Evolutionary conservation across 2,113 vertebrate species (phyloP).

Genomic region (Procavia capensis): DNA sequence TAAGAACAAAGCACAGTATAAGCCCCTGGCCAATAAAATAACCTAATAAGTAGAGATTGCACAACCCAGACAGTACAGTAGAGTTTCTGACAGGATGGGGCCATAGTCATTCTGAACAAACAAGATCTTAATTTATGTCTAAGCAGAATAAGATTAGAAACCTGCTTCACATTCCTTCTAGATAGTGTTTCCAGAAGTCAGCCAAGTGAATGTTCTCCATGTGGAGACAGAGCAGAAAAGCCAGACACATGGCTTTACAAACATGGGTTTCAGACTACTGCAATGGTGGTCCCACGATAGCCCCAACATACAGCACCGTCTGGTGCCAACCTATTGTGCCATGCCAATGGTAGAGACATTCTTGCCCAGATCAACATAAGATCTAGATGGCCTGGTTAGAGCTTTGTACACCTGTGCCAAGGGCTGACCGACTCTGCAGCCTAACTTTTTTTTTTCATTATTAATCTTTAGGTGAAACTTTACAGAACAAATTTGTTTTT

Average conservation of each 20-base stretch:
- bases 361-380: slow-evolving; percentile 12
- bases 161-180: slow-evolving; percentile 57
- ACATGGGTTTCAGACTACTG: not conserved
- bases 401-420: not conserved
- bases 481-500: no score
- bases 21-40: slow-evolving; percentile 74
- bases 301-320: not conserved
- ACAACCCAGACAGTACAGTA: slow-evolving; percentile 62
- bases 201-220: slow-evolving; percentile 60
- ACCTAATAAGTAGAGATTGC: slow-evolving; percentile 78
- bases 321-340: not conserved
- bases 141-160: slow-evolving; percentile 71
- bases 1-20: slow-evolving; percentile 80
- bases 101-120: slow-evolving; percentile 81
- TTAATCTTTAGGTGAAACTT: no score
- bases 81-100: slow-evolving; percentile 76
- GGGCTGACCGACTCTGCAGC: not conserved
- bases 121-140: slow-evolving; percentile 82
- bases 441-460: no score
- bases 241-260: slow-evolving; percentile 12
- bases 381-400: not conserved
- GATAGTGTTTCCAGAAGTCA: not conserved
- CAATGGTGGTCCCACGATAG: not conserved
- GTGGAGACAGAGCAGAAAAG: slow-evolving; percentile 54
- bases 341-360: not conserved